Evolutionary conservation across 2,113 vertebrate species (phyloP).

Genomic region (Mesocricetus auratus): DNA sequence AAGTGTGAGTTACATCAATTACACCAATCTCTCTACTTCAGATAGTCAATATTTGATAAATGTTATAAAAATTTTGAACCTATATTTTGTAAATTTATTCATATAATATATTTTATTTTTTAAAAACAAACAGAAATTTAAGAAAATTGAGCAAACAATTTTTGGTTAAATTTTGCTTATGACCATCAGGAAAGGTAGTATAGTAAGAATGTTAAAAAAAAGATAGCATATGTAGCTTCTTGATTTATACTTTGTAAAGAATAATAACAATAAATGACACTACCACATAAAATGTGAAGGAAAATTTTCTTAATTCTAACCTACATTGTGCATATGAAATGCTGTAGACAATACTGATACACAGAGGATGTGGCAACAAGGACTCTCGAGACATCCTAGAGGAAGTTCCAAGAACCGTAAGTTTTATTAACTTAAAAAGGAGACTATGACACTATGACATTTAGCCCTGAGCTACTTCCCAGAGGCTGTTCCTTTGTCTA

Average conservation of each 20-base stretch:
- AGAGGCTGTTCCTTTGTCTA: conserved; percentile 35
- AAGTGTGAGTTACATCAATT: not conserved
- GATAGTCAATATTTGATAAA: not conserved
- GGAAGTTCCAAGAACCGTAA: conserved; percentile 6
- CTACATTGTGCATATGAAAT: not conserved
- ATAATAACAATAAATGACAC: conserved; percentile 13
- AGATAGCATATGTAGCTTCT: not conserved
- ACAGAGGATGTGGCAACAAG: conserved; percentile 18
- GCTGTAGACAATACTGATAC: not conserved
- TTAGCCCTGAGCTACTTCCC: conserved; percentile 22
- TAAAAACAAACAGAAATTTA: not conserved
- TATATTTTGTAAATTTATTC: not conserved
- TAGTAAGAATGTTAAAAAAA: not conserved
- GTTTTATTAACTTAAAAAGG: conserved; percentile 58
- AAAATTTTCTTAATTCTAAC: conserved; percentile 25
- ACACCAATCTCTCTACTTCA: not conserved
- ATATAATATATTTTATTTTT: not conserved
- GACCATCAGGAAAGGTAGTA: not conserved
- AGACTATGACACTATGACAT: not conserved
- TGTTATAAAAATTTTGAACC: not conserved
- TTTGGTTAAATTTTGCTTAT: not conserved
- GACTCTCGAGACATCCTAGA: not conserved
- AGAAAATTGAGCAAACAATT: not conserved
- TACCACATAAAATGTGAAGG: not conserved
- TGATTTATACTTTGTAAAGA: not conserved